Conservation (phyloP, 2,797 vertebrate genomes). For the Danio tinwini region DNA sequence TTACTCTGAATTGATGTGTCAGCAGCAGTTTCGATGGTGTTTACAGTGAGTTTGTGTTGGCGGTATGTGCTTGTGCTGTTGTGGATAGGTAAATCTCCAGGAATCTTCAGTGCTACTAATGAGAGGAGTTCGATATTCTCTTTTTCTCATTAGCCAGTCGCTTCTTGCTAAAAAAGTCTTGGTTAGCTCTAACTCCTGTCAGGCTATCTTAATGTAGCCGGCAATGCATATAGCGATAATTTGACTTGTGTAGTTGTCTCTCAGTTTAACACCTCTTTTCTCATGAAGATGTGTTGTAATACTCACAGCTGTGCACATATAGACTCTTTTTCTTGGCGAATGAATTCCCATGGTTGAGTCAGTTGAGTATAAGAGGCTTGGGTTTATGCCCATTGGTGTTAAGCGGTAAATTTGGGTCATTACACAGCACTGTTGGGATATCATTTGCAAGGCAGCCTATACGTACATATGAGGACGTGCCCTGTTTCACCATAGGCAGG, state of each 20-base stretch:
- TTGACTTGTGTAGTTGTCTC: constrained; percentile 26
- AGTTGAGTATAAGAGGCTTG: constrained; percentile 43
- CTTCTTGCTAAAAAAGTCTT: constrained; percentile 57
- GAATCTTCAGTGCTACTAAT: constrained; percentile 64
- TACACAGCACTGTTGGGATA: constrained; percentile 44
- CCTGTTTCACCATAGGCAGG: constrained; percentile 50
- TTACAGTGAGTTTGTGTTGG: constrained; percentile 41
- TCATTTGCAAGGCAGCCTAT: constrained; percentile 43
- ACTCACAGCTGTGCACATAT: background rate
- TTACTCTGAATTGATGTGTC: constrained; percentile 36
- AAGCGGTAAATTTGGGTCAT: constrained; percentile 50
- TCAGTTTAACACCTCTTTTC: background rate
- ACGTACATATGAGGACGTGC: constrained; percentile 35
- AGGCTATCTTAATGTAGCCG: constrained; percentile 33
- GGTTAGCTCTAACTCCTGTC: constrained; percentile 19
- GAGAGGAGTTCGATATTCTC: constrained; percentile 52
- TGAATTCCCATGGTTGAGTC: constrained; percentile 40
- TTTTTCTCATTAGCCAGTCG: constrained; percentile 57
- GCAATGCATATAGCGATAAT: constrained; percentile 16
- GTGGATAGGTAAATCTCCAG: constrained; percentile 58
- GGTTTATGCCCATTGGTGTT: constrained; percentile 51
- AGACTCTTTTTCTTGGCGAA: constrained; percentile 19
- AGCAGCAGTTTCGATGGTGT: constrained; percentile 21
- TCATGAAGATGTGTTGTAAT: background rate
- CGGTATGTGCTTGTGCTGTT: constrained; percentile 12